Percentiles rank a stretch among this genome's conserved stretches.
These are phyloP conservation scores for Pachycephala philippinensis DNA, from an alignment of 2,113 vertebrate species.

Conservation along the genomic window DNA sequence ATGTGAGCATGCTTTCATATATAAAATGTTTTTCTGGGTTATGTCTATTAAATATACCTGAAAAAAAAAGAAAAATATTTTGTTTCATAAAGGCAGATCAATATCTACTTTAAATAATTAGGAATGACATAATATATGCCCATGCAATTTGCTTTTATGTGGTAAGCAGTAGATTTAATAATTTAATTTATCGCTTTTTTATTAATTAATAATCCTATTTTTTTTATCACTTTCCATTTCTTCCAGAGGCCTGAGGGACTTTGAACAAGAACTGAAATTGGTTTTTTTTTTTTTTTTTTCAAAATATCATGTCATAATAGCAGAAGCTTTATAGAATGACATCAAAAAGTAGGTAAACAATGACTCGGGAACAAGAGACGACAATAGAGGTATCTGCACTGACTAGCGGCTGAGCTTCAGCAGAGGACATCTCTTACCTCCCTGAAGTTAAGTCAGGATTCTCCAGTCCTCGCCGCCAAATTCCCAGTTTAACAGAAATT, in stretches of 20 bases:
- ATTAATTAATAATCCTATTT: neutral
- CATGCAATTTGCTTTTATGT: neutral
- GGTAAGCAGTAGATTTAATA: neutral
- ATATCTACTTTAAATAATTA: neutral
- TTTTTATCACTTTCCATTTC: neutral
- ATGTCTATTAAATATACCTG: neutral
- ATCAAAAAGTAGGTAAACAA: neutral
- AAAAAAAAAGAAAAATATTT: neutral
- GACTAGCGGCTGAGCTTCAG: neutral
- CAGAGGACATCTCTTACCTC: neutral
- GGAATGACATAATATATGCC: neutral
- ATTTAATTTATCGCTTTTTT: neutral
- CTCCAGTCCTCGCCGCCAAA: fast-evolving
- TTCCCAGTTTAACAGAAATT: neutral
- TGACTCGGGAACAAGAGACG: neutral
- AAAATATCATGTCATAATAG: neutral
- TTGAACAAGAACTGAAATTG: neutral
- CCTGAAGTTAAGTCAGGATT: neutral
- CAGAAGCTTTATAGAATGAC: neutral
- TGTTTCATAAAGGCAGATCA: neutral
- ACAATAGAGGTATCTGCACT: too few relatives aligned
- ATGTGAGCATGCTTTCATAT: neutral
- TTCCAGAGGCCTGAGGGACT: neutral
- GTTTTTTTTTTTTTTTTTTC: neutral
- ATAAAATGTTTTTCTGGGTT: neutral